phyloP scores from a whole-genome alignment of 1,140 invertebrate genomes.

The Leptinotarsa texana region DNA sequence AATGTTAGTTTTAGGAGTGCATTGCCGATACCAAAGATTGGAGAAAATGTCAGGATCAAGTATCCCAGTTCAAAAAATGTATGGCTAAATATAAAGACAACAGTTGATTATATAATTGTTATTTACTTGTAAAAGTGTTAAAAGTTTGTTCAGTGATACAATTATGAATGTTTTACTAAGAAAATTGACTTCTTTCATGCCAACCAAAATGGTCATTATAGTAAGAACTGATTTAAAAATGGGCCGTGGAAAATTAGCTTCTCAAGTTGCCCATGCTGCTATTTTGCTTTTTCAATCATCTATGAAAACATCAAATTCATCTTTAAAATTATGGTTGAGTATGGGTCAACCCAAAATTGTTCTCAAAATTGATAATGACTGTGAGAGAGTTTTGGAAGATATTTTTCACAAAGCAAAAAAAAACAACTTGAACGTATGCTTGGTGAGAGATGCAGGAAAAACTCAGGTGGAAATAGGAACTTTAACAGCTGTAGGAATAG shows the following conservation, averaged over 20 bases:
- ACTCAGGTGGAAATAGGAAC: slow-evolving; percentile 73
- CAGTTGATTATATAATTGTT: slow-evolving; percentile 30
- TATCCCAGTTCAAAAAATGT: slow-evolving; percentile 78
- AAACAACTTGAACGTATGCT: slow-evolving; percentile 63
- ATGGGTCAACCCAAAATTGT: slow-evolving; percentile 80
- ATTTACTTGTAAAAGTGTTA: background rate
- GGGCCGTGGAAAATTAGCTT: slow-evolving; percentile 81
- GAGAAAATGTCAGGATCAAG: slow-evolving; percentile 84
- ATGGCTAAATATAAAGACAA: slow-evolving; percentile 60
- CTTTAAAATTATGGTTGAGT: slow-evolving; percentile 67
- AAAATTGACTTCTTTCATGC: slow-evolving; percentile 39
- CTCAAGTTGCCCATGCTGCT: slow-evolving; percentile 82
- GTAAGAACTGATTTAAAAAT: slow-evolving; percentile 78
- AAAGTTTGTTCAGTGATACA: background rate
- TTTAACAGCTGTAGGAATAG: slow-evolving; percentile 76
- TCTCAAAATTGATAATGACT: slow-evolving; percentile 59
- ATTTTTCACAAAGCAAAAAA: slow-evolving; percentile 61
- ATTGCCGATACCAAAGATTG: slow-evolving; percentile 86
- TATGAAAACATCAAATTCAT: slow-evolving; percentile 50
- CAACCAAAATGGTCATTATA: slow-evolving; percentile 73
- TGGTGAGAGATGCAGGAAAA: slow-evolving; percentile 77
- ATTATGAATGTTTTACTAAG: slow-evolving; percentile 31
- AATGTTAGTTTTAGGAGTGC: slow-evolving; percentile 68
- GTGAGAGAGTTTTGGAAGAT: slow-evolving; percentile 58
- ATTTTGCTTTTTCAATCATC: slow-evolving; percentile 66